Conservation (phyloP, 2,113 vertebrate species). For the Hassar affinis region DNA sequence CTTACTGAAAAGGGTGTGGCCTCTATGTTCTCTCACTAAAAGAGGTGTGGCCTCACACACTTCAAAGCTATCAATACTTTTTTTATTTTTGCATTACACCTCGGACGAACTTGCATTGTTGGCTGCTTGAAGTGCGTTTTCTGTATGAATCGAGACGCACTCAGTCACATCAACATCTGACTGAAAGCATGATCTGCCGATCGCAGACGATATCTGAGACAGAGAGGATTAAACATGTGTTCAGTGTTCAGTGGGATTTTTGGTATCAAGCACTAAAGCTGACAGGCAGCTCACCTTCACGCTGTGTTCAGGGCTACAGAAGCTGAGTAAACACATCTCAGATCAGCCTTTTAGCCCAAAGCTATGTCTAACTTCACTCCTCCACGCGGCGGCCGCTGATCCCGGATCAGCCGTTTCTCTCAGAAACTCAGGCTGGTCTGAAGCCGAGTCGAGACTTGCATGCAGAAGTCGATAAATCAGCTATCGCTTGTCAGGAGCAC, state of each 20-base stretch:
- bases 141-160: not conserved
- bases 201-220: not conserved
- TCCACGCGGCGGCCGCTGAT: not conserved
- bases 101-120: not conserved
- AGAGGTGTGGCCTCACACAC: not conserved
- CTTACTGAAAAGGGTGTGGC: not conserved
- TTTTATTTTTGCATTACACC: not conserved
- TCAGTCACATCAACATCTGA: not conserved
- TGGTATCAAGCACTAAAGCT: not conserved
- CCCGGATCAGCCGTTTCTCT: not conserved
- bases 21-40: not conserved
- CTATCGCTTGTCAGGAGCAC: constrained; percentile 21
- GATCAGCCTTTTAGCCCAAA: constrained; percentile 4
- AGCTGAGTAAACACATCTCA: not conserved
- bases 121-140: not conserved
- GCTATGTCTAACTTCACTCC: not conserved
- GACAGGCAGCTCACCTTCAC: not conserved
- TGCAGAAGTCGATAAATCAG: constrained; percentile 35
- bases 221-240: not conserved
- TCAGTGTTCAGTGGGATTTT: not conserved
- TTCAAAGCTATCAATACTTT: too few relatives aligned
- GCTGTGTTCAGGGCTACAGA: not conserved
- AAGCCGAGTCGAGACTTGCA: constrained; percentile 36
- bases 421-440: not conserved
- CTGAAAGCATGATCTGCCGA: not conserved